Base-by-base conservation (phyloP, 37 sponge, comb jelly and placozoan species). In the Oopsacas minuta region DNA sequence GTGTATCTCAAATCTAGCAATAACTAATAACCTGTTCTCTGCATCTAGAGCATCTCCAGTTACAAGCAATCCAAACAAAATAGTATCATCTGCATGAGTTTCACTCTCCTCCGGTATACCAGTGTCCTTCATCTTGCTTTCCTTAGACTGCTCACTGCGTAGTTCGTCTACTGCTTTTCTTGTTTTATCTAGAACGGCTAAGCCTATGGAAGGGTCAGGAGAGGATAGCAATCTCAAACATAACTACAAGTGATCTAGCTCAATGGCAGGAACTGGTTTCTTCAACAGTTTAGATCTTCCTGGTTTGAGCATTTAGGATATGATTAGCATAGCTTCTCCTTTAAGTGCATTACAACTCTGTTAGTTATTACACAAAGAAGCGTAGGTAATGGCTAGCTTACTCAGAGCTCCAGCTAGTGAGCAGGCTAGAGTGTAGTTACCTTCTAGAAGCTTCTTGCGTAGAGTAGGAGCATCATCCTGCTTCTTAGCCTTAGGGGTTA, bases 251-350 rank as follows among this genome's bases (percentile, higher is more conserved):
- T 52, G 38, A 3, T 53, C 85, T 25, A 37, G 83, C 83, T 82
- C 37, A 36, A 52, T 85, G 85, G 36, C 32, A 53, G 85, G 36
- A 23, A 36, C 35, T 12, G 92, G 90, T 91, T 96, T 92, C 86
- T 95, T 99, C 0, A 94, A 92, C 23, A 95, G 86, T 0, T 91
- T 89, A 46, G 96, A 93, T 39, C 84, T 85, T 1, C 99, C 99
- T 0, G 95, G 89, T 82, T 94, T 94, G 39, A 99, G 89, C 39
- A 99, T 90, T 53, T 90, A 90, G 12, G 99, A 90, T 20, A 99
- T 90, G 36, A 95, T 89, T 61, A 99, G 85, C 99, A 99, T 99
- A 38, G 89, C 91, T 46, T 95, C 92, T 0, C 90, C 99, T 83
- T 87, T 86, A 35, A 99, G 91, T 23, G 87, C 85, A 92, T 94